Evolutionary conservation across 2,113 vertebrate species (phyloP).

Genomic region (Phainopepla nitens): DNA sequence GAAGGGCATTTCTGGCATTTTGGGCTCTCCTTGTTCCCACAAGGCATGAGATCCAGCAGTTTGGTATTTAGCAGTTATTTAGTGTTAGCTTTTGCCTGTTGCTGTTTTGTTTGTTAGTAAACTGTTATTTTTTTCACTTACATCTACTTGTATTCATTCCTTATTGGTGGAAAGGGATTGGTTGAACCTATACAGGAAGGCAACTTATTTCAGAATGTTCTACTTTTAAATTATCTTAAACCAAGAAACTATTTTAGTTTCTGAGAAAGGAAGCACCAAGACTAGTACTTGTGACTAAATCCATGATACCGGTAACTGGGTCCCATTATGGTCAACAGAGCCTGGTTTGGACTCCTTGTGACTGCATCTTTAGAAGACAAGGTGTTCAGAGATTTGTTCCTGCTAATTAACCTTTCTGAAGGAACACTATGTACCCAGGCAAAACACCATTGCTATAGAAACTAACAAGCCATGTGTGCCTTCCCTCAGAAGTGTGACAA

Average conservation of each 20-base stretch:
- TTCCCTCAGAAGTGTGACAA: background rate
- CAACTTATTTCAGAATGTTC: background rate
- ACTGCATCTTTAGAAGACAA: background rate
- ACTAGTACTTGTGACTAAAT: background rate
- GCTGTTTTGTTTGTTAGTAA: background rate
- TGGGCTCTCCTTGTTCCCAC: background rate
- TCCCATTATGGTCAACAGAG: background rate
- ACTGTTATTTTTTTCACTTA: background rate
- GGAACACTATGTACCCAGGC: background rate
- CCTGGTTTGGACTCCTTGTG: background rate
- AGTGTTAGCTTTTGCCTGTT: background rate
- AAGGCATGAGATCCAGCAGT: background rate
- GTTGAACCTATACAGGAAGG: background rate
- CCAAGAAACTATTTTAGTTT: background rate
- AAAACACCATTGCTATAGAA: background rate
- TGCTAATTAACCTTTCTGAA: background rate
- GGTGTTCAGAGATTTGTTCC: background rate
- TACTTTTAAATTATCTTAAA: background rate
- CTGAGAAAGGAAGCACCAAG: background rate
- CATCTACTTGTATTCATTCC: background rate
- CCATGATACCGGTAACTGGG: background rate
- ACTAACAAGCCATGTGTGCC: background rate
- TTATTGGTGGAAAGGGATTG: background rate
- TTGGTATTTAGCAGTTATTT: background rate
- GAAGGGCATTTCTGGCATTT: background rate